phyloP scores from a whole-genome alignment of 1,140 invertebrate species.

The Bilobella aurantiaca region DNA sequence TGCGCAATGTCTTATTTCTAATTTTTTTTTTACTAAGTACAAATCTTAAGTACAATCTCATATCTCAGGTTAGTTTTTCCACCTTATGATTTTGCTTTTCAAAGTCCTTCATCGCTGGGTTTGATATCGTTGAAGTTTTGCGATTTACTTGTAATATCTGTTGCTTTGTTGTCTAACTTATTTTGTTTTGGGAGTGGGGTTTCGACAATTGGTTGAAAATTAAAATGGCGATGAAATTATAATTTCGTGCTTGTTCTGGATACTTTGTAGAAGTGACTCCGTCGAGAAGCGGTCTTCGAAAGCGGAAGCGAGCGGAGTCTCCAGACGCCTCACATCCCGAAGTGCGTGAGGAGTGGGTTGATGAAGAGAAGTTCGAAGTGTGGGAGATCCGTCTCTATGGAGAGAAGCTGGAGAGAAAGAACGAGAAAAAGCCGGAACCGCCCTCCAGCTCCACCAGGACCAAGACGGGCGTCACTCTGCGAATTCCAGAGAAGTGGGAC shows the following conservation, averaged over 20 bases:
- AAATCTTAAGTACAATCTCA: no score
- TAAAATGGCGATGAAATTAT: background rate
- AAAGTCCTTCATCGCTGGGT: no score
- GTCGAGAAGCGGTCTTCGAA: constrained; percentile 80
- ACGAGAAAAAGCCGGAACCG: constrained; percentile 10
- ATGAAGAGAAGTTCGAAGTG: constrained; percentile 87
- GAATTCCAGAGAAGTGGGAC: constrained; percentile 29
- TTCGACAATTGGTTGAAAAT: background rate
- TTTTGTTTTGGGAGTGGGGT: no score
- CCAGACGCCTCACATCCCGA: constrained; percentile 81
- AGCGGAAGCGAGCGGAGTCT: constrained; percentile 79
- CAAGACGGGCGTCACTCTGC: constrained; percentile 26
- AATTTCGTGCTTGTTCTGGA: background rate
- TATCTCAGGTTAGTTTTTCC: no score
- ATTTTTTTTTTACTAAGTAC: no score
- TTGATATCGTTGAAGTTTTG: no score
- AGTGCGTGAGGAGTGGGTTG: constrained; percentile 87
- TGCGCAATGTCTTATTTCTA: no score
- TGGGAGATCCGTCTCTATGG: constrained; percentile 96
- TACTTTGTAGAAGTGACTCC: constrained; percentile 71
- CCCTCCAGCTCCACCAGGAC: constrained; percentile 19
- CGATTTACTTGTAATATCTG: no score
- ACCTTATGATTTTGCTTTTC: no score
- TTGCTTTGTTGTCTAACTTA: no score
- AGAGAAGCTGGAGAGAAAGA: constrained; percentile 52